A percentile compares a stretch with the other conserved stretches of the same genome.
phyloP scores from a whole-genome alignment of 2,113 vertebrate species.

The Xerus inauris region DNA sequence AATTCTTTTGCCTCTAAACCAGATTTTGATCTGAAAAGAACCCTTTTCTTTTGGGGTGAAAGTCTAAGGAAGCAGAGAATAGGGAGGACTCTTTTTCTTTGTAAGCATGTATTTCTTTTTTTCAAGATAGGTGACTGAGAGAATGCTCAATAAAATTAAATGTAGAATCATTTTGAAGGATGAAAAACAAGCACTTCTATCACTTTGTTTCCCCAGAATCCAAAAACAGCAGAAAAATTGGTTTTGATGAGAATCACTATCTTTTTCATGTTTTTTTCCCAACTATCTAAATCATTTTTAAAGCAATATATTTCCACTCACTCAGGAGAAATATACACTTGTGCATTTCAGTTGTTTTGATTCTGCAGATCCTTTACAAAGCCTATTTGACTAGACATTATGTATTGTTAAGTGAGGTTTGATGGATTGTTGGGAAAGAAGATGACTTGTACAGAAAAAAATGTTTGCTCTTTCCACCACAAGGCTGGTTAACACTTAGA shows the following conservation, averaged over 20 bases:
- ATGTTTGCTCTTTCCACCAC: neutral
- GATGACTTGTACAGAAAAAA: neutral
- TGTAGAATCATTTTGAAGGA: neutral
- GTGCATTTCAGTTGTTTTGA: slow-evolving; percentile 26
- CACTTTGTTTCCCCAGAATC: neutral
- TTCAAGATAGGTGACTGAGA: neutral
- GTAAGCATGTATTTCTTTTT: neutral
- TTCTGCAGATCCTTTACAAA: neutral
- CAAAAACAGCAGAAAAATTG: neutral
- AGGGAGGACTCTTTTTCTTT: neutral
- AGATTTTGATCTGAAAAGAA: neutral
- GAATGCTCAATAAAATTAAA: neutral
- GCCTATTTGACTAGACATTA: neutral
- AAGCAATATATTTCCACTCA: neutral
- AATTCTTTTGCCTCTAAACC: neutral
- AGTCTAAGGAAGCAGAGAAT: neutral
- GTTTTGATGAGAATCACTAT: neutral
- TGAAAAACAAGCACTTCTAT: neutral
- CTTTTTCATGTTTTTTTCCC: neutral
- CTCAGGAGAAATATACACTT: neutral
- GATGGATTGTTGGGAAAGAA: neutral
- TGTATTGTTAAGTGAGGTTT: neutral
- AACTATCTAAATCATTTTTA: neutral
- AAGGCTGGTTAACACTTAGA: neutral
- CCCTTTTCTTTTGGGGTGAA: neutral